phyloP scores from a whole-genome alignment of 2,797 vertebrate species.

The Myotis vivesi region DNA sequence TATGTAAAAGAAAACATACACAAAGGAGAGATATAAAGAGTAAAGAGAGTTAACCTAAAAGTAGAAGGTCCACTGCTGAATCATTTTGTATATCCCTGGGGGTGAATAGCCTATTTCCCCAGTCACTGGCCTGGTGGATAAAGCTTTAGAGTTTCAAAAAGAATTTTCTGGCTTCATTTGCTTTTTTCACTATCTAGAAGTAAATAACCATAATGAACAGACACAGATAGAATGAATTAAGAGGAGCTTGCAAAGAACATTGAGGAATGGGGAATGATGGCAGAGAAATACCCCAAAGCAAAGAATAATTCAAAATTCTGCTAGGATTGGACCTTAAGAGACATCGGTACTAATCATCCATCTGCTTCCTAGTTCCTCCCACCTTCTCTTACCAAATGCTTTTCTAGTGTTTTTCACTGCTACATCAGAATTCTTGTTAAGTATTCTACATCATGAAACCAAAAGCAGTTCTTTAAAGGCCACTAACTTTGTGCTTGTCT shows the following conservation, averaged over 20 bases:
- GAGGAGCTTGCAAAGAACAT: slow-evolving; percentile 5
- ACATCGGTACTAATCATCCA: not conserved
- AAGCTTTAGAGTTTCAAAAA: not conserved
- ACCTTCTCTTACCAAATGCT: not conserved
- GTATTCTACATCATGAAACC: not conserved
- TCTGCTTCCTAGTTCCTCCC: not conserved
- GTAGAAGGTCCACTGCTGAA: not conserved
- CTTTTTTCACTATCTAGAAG: not conserved
- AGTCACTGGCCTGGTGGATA: not conserved
- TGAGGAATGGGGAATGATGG: not conserved
- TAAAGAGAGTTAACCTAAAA: not conserved
- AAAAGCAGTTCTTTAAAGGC: not conserved
- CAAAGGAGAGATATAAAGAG: not conserved
- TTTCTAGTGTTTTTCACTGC: not conserved
- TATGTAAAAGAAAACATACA: not conserved
- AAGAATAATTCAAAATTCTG: slow-evolving; percentile 13
- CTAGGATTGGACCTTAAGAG: not conserved
- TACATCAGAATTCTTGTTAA: not conserved
- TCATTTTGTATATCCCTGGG: not conserved
- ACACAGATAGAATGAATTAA: not conserved
- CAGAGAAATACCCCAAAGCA: not conserved
- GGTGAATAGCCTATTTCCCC: not conserved
- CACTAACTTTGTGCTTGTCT: not conserved
- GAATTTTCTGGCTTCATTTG: slow-evolving; percentile 1
- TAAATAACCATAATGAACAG: not conserved